Conservation (phyloP, 23 tunicate genomes). For the Halocynthia roretzi region DNA sequence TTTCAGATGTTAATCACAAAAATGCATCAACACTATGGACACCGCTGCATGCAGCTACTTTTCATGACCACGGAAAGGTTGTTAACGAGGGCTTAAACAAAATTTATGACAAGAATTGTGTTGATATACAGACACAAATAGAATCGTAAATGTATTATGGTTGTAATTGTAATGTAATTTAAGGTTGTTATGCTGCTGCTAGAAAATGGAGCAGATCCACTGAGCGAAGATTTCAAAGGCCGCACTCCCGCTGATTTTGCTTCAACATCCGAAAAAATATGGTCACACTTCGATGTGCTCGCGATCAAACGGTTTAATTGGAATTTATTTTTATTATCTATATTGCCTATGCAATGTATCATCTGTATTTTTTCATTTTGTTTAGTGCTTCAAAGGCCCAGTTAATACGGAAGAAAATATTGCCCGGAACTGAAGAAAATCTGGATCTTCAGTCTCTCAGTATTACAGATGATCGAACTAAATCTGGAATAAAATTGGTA, state of each 20-base stretch:
- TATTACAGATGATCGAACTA: too few relatives aligned
- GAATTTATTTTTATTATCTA: not conserved
- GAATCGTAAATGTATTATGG: not conserved
- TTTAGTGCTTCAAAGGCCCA: not conserved
- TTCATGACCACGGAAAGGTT: constrained; percentile 66
- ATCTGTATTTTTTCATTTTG: not conserved
- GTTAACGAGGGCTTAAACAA: not conserved
- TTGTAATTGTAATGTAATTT: constrained; percentile 1
- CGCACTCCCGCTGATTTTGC: constrained; percentile 59
- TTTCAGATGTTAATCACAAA: constrained; percentile 48
- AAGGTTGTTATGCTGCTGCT: constrained; percentile 39
- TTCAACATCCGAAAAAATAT: constrained; percentile 44
- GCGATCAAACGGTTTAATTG: constrained; percentile 26
- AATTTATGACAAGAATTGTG: too few relatives aligned
- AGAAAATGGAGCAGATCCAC: constrained; percentile 42
- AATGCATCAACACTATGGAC: constrained; percentile 55
- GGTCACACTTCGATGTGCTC: constrained; percentile 30
- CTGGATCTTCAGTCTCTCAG: too few relatives aligned
- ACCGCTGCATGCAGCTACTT: constrained; percentile 68
- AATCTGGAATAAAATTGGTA: too few relatives aligned
- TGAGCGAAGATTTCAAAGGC: constrained; percentile 33
- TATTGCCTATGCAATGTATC: not conserved
- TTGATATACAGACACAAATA: not conserved
- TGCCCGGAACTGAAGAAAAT: not conserved
- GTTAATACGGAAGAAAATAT: not conserved